Evolutionary conservation across 2,113 vertebrate species (phyloP), one percentile per base, ranked within the genome.

Genomic region (Prunella fulvescens): DNA sequence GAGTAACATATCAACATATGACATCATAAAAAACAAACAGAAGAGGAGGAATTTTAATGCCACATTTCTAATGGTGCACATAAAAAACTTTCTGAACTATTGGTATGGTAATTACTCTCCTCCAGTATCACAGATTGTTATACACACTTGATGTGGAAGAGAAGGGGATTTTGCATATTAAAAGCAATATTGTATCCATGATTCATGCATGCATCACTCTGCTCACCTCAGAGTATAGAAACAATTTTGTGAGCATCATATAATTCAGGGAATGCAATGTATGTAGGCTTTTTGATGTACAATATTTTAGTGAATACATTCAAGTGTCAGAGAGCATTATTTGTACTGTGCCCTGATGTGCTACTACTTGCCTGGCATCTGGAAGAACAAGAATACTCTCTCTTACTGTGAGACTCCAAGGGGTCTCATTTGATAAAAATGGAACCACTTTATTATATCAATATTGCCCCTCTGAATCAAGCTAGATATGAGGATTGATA

Each of bases 121-220:
- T 81, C 76, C 65, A 60, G 74, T 94, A 94, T 92, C 90, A 88
- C 76, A 93, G 86, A 5, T 74, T 90, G 92, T 60, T 67, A 81
- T 2, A 79, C 53, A 67, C 25, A 42, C 76, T 84, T 65, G 64
- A 90, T 1, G 18, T 48, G 76, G 71, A 90, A 88, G 31, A 76
- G 89, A 96, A 78, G 56, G 64, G 71, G 35, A 65, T 94, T 97
- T 94, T 96, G 88, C 92, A 95, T 91, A 95, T 96, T 97, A 96
- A 96, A 95, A 94, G 87, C 81, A 91, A 88, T 92, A 81, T 39
- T 88, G 77, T 78, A 88, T 57, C 90, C 53, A 24, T 54, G 86
- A 92, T 86, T 84, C 20, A 2, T 67, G 72, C 65, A 57, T 20
- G 92, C 57, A 90, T 92, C 94, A 79, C 72, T 51, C 73, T 23